These are phyloP conservation scores for Pelmatolapia mariae DNA, from an alignment of 2,113 vertebrate genomes.

Conservation along the genomic window DNA sequence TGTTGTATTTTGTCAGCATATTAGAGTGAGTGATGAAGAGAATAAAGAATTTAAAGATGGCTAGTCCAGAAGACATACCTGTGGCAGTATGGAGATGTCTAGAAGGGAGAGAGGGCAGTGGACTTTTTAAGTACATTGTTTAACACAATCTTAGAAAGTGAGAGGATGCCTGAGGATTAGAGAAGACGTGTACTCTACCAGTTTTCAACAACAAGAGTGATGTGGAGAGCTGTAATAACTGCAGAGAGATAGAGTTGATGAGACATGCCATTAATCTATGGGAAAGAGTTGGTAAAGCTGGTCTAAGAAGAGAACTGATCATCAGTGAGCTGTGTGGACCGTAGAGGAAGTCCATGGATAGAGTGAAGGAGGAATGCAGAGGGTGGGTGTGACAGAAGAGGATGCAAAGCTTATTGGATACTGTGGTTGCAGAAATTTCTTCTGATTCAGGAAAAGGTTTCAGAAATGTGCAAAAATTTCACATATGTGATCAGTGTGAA, in stretches of 20 bases:
- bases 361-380: neutral
- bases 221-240: neutral
- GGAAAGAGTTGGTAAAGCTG: neutral
- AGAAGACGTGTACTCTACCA: neutral
- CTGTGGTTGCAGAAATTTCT: neutral
- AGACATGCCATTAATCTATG: neutral
- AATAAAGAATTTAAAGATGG: neutral
- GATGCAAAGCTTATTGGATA: neutral
- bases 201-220: neutral
- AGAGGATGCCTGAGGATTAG: neutral
- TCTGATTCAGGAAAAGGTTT: neutral
- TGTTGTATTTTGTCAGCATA: neutral
- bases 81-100: neutral
- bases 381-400: neutral
- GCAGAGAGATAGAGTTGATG: neutral
- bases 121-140: neutral
- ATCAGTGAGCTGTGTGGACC: neutral
- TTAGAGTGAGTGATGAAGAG: neutral
- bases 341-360: neutral
- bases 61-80: neutral
- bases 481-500: neutral
- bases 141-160: neutral
- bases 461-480: neutral
- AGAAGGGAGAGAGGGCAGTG: neutral
- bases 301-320: neutral